Evolutionary conservation across 2,888 invertebrate species (phyloP), one percentile per base, ranked within the genome.

Genomic region (Glaucopsyche alexis): DNA sequence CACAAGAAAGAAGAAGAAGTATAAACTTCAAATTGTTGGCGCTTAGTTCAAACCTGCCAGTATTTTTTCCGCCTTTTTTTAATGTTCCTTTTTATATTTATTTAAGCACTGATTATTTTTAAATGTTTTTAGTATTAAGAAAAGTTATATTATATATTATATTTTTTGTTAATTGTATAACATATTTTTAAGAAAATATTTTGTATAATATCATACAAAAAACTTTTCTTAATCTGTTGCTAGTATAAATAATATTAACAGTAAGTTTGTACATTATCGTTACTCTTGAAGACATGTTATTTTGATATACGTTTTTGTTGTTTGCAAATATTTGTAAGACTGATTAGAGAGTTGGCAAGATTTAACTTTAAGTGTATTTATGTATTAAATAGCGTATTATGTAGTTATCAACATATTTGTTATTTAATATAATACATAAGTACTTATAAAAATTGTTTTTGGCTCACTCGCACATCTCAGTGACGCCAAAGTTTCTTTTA

Each of bases 221-320:
- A 29, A 19, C 13, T 38, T 29, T 19, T 19, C 9, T 55, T 60
- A 38, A 29, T 60, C 29, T 80, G 79, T 50, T 75, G 78, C 7
- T 73, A 66, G 38, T 42, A 16, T 9, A 66, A 42, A 13, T n/a
- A 14, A 38, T 66, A 42, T 40, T n/a, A 42, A 3, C 16, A 40
- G n/a, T n/a, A n/a, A n/a, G n/a, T n/a, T n/a, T 42, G 40, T 66
- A 16, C n/a, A 16, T 66, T 16, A n/a, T 19, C 9, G 40, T 42
- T 66, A 66, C 16, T 42, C 9, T n/a, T 66, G 1, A 60, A 60
- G 60, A 66, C 16, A 42, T 29, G 29, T 55, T 55, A 8, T 16
- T 55, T 55, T 55, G 55, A 8, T n/a, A 16, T 55, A 4, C 55
- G 9, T 16, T 66, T 66, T 66, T 42, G 14, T 16, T 65, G 16